Percentiles rank a stretch among this genome's conserved stretches.
phyloP scores from a whole-genome alignment of 2,888 invertebrate species.

The Lasioglossum villosulum region DNA sequence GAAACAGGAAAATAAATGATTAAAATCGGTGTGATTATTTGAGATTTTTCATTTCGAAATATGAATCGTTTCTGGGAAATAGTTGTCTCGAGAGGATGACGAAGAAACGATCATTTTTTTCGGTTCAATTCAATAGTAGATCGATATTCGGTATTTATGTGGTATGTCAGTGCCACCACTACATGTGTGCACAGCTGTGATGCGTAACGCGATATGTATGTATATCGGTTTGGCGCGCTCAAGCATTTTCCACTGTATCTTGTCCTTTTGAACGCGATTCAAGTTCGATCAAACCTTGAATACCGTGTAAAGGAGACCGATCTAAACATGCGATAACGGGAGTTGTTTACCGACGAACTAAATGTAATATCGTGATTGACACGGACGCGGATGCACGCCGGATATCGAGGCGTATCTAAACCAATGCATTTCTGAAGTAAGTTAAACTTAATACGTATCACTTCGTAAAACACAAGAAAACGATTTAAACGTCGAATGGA shows the following conservation, averaged over 20 bases:
- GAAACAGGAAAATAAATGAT: background rate
- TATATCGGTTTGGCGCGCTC: constrained; percentile 54
- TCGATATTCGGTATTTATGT: background rate
- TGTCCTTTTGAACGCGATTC: constrained; percentile 24
- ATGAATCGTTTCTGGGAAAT: background rate
- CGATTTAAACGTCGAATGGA: background rate
- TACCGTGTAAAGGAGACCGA: constrained; percentile 3
- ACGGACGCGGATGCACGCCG: background rate
- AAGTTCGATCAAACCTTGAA: constrained; percentile 10
- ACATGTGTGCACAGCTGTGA: constrained; percentile 42
- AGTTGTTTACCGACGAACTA: background rate
- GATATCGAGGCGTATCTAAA: background rate
- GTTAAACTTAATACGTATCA: constrained; percentile 8
- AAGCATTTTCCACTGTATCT: constrained; percentile 26
- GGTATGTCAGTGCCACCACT: background rate
- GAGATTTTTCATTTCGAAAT: background rate
- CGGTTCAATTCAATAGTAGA: background rate
- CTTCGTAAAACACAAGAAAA: background rate
- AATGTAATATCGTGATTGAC: background rate
- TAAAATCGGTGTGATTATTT: too few species aligned
- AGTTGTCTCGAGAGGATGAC: background rate
- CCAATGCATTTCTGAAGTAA: constrained; percentile 19
- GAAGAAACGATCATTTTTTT: background rate
- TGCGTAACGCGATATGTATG: constrained; percentile 33
- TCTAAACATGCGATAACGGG: background rate